These are phyloP conservation scores for Callocephalon fimbriatum DNA, from an alignment of 2,113 vertebrate genomes.

Conservation along the genomic window DNA sequence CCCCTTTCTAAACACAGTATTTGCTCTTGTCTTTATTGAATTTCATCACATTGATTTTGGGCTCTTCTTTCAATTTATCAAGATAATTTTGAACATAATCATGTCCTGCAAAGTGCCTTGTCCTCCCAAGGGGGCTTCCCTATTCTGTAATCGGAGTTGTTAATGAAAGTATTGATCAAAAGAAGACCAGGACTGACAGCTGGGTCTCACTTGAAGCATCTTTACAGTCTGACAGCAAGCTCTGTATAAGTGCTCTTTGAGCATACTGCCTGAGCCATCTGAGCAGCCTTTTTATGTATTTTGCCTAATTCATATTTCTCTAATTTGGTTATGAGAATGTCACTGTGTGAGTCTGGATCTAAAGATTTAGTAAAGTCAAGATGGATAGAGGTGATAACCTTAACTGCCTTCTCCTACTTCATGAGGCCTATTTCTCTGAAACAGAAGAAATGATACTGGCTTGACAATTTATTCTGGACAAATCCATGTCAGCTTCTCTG, in stretches of 20 bases:
- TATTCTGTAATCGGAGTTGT: slow-evolving; percentile 20
- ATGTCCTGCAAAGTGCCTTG: not conserved
- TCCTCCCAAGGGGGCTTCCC: not conserved
- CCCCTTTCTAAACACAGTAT: not conserved
- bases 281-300: not conserved
- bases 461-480: slow-evolving; percentile 32
- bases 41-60: slow-evolving; percentile 42
- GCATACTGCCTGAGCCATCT: not conserved
- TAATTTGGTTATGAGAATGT: not conserved
- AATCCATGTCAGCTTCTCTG: not conserved
- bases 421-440: not conserved
- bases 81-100: slow-evolving; percentile 28
- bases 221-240: not conserved
- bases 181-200: not conserved
- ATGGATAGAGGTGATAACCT: slow-evolving; percentile 9
- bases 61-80: slow-evolving; percentile 10
- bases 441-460: not conserved
- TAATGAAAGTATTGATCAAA: slow-evolving; percentile 49
- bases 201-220: not conserved
- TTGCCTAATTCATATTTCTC: not conserved
- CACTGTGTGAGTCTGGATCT: not conserved
- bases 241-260: not conserved
- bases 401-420: not conserved
- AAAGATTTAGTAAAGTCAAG: slow-evolving; percentile 23
- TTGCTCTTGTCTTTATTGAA: slow-evolving; percentile 19